Evolutionary conservation across 2,113 vertebrate genomes (phyloP).

Genomic region (Eira barbara): DNA sequence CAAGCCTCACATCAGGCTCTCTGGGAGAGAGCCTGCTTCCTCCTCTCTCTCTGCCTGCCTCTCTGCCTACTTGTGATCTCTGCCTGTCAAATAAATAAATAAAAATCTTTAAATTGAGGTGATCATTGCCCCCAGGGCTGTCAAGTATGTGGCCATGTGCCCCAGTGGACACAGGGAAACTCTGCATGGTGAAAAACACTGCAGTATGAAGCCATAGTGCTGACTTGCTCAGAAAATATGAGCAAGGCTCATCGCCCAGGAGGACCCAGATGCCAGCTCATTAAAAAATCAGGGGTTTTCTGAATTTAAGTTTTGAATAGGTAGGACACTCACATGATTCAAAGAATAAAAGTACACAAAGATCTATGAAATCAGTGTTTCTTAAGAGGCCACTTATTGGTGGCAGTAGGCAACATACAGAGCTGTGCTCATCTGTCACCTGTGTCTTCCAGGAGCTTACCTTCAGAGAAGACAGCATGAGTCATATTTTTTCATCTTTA

Average conservation of each 20-base stretch:
- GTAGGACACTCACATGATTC: constrained; percentile 17
- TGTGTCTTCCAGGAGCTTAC: constrained; percentile 20
- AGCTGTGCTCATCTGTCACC: not conserved
- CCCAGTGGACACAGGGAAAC: not conserved
- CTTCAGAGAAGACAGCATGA: not conserved
- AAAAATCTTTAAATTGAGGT: not conserved
- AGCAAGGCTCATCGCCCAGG: not conserved
- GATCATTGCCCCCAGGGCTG: not conserved
- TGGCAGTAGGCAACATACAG: not conserved
- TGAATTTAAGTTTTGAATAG: constrained; percentile 45
- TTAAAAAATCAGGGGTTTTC: constrained; percentile 31
- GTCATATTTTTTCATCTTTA: constrained; percentile 3
- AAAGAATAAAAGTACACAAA: constrained; percentile 45
- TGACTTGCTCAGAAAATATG: constrained; percentile 30
- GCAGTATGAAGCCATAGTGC: not conserved
- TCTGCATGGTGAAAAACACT: not conserved
- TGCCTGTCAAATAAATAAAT: too few relatives aligned
- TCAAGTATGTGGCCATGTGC: not conserved
- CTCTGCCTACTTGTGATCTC: too few relatives aligned
- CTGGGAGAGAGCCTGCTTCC: too few relatives aligned
- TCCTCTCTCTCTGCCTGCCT: too few relatives aligned
- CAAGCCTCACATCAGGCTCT: too few relatives aligned
- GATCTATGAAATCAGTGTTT: constrained; percentile 5
- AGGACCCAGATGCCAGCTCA: not conserved
- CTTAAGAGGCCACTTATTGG: not conserved